Conservation (phyloP, 35 echinoderm and acorn worm genomes). For the Holothuria glaberrima region DNA sequence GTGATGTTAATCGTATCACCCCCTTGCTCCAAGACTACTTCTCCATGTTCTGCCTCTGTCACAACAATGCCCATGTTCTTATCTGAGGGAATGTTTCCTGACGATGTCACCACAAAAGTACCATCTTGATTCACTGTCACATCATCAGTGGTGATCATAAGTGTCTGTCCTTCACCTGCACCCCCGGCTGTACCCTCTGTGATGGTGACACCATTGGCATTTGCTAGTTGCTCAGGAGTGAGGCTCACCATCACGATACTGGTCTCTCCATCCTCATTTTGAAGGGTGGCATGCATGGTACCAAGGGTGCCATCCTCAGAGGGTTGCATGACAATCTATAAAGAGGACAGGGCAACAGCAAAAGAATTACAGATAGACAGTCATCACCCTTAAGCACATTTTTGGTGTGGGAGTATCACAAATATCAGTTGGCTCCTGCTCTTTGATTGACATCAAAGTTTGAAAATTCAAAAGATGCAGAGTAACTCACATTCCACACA, state of each 20-base stretch:
- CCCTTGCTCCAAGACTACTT: conserved; percentile 26
- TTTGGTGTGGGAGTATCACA: no score
- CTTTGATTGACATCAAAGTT: no score
- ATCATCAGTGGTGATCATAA: conserved; percentile 56
- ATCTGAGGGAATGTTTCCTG: background rate
- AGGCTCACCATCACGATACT: conserved; percentile 88
- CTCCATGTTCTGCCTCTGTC: background rate
- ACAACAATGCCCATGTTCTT: conserved; percentile 15
- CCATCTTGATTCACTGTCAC: conserved; percentile 52
- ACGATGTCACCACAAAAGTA: conserved; percentile 49
- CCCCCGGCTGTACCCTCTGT: background rate
- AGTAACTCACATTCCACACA: no score
- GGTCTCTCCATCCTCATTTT: conserved; percentile 81
- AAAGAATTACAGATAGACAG: no score
- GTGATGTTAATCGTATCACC: background rate
- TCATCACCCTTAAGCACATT: no score
- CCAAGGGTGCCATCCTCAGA: conserved; percentile 62
- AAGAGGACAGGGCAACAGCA: background rate
- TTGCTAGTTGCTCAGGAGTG: conserved; percentile 57
- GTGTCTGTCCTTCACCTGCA: conserved; percentile 40
- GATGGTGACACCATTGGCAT: conserved; percentile 44
- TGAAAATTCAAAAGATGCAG: no score
- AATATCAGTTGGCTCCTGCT: no score
- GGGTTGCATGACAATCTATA: conserved; percentile 73
- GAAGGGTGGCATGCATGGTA: conserved; percentile 86